Conservation (phyloP, 2,113 vertebrate species). For the Thinocorus orbignyianus region DNA sequence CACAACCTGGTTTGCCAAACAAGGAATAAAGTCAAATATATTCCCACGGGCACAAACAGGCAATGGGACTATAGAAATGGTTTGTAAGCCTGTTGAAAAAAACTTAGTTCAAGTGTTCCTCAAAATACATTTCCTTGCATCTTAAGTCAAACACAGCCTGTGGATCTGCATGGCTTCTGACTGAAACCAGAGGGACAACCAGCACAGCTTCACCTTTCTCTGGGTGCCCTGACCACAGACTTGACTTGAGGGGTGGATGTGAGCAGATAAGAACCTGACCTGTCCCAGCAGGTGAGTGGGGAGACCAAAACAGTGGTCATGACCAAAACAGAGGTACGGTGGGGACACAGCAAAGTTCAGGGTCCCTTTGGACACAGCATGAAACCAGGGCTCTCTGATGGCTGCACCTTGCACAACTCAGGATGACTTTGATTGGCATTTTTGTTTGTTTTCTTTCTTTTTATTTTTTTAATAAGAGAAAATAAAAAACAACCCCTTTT, state of each 20-base stretch:
- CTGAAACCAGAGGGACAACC: background rate
- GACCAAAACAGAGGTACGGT: no score
- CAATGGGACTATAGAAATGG: rapidly evolving
- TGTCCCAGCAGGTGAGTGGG: background rate
- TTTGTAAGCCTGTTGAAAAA: background rate
- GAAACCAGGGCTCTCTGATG: background rate
- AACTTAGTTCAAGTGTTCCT: background rate
- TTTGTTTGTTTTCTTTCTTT: no score
- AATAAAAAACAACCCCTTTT: background rate
- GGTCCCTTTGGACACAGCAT: background rate
- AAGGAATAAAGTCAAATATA: background rate
- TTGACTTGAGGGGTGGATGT: rapidly evolving
- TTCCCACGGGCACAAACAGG: background rate
- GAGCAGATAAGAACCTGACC: background rate
- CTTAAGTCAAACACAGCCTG: background rate
- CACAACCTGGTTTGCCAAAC: background rate
- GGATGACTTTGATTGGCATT: background rate
- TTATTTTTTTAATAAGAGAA: background rate
- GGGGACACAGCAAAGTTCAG: background rate
- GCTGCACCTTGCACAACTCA: no score
- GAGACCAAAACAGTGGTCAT: background rate
- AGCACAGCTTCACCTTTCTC: background rate
- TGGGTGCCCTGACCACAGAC: background rate
- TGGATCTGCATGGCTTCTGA: background rate
- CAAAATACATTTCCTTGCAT: background rate